These are phyloP conservation scores for Hirudo medicinalis DNA, from an alignment of 1,140 invertebrate species.

Conservation along the genomic window DNA sequence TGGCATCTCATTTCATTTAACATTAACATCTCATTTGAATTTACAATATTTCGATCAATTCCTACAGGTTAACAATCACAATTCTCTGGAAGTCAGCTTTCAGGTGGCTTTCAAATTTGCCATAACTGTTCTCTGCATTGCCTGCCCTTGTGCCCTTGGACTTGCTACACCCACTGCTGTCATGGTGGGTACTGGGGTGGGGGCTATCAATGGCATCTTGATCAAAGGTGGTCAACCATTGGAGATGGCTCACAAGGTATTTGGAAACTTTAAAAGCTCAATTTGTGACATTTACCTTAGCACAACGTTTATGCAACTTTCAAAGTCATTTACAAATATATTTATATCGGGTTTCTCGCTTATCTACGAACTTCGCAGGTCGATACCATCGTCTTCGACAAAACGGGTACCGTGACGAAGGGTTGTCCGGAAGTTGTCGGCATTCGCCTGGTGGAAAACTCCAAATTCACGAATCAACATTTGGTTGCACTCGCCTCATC, in stretches of 20 bases:
- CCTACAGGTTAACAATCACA: neutral
- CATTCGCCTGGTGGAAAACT: conserved; percentile 51
- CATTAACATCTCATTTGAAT: neutral
- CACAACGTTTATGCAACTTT: neutral
- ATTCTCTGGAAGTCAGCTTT: conserved; percentile 6
- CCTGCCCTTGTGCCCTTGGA: conserved; percentile 91
- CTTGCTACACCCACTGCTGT: conserved; percentile 94
- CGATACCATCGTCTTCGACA: conserved; percentile 85
- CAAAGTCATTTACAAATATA: neutral
- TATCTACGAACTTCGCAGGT: conserved; percentile 65
- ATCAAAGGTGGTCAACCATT: conserved; percentile 94
- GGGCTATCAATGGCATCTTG: conserved; percentile 82
- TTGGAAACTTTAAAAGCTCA: neutral
- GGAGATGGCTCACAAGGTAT: conserved; percentile 51
- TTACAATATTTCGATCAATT: neutral
- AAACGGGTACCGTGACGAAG: conserved; percentile 92
- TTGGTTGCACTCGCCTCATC: conserved; percentile 61
- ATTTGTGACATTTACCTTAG: too few species aligned
- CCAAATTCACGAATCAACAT: neutral
- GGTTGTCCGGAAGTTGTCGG: conserved; percentile 61
- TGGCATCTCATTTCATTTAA: too few species aligned
- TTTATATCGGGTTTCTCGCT: neutral
- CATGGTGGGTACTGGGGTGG: conserved; percentile 73
- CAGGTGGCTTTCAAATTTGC: conserved; percentile 74
- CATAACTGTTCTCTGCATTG: conserved; percentile 87